A percentile compares a stretch with the other conserved stretches of the same genome.
phyloP scores from a whole-genome alignment of 2,113 vertebrate genomes.

The Climacteris rufus region DNA sequence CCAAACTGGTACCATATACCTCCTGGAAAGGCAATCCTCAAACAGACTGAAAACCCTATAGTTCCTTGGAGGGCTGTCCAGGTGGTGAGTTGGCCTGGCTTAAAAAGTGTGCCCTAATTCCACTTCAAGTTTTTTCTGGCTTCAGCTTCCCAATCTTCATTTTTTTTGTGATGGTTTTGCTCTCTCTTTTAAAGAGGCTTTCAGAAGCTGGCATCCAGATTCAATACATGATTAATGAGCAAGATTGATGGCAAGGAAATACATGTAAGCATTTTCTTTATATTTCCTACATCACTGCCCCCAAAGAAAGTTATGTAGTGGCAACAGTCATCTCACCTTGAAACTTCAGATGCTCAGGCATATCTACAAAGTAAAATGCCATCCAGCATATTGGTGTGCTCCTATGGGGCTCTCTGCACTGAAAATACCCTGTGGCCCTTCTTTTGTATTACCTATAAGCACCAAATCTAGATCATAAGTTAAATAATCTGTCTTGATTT shows the following conservation, averaged over 20 bases:
- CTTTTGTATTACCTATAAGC: slow-evolving; percentile 21
- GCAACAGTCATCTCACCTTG: background rate
- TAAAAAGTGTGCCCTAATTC: background rate
- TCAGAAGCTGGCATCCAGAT: background rate
- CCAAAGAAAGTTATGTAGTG: background rate
- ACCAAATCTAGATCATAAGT: slow-evolving; percentile 1
- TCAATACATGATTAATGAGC: background rate
- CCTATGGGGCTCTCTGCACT: background rate
- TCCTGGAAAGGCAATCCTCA: background rate
- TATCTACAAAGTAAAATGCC: background rate
- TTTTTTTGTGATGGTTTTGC: background rate
- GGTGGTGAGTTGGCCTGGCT: background rate
- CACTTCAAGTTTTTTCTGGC: background rate
- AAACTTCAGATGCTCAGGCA: background rate
- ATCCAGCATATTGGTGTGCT: background rate
- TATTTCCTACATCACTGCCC: background rate
- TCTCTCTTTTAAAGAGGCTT: background rate
- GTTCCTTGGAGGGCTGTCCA: background rate
- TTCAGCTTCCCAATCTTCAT: background rate
- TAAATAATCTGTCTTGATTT: background rate
- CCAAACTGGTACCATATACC: background rate
- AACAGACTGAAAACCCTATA: background rate
- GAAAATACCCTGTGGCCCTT: background rate
- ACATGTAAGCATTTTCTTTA: background rate
- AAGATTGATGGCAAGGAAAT: background rate